phyloP scores from a whole-genome alignment of 1,140 invertebrate genomes.

The Drosophila fuyamai region DNA sequence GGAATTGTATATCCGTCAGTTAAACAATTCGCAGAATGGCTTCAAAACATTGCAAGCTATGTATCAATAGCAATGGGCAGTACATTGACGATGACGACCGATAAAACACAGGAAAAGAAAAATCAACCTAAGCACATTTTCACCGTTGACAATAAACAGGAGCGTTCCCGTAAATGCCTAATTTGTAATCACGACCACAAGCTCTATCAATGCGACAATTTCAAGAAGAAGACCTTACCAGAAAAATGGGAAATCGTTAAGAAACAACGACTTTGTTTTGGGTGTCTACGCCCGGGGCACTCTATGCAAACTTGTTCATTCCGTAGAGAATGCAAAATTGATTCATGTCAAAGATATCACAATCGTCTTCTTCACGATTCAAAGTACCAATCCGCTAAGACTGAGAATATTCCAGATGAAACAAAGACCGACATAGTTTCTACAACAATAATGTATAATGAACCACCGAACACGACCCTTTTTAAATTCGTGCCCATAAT shows the following conservation, averaged over 20 bases:
- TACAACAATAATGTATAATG: neutral
- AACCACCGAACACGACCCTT: neutral
- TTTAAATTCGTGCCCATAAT: neutral
- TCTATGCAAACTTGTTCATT: neutral
- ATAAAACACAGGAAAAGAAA: neutral
- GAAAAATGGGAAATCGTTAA: too few relatives aligned
- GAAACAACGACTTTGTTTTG: too few relatives aligned
- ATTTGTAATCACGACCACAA: too few relatives aligned
- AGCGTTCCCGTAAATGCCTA: neutral
- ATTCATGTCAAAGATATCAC: too few relatives aligned
- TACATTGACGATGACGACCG: neutral
- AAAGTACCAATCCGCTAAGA: neutral
- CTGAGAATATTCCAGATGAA: neutral
- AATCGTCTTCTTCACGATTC: too few relatives aligned
- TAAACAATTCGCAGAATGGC: neutral
- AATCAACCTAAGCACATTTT: neutral
- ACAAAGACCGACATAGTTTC: neutral
- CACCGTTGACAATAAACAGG: neutral
- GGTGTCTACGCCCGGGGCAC: neutral
- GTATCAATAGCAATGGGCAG: neutral
- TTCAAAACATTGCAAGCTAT: slow-evolving; percentile 2
- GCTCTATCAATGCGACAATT: too few relatives aligned
- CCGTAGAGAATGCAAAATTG: too few relatives aligned
- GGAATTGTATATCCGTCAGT: neutral
- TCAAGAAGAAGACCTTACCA: too few relatives aligned